Evolutionary conservation across 2,888 invertebrate species (phyloP), one percentile per base, ranked within the genome.

Genomic region (Alitta virens): DNA sequence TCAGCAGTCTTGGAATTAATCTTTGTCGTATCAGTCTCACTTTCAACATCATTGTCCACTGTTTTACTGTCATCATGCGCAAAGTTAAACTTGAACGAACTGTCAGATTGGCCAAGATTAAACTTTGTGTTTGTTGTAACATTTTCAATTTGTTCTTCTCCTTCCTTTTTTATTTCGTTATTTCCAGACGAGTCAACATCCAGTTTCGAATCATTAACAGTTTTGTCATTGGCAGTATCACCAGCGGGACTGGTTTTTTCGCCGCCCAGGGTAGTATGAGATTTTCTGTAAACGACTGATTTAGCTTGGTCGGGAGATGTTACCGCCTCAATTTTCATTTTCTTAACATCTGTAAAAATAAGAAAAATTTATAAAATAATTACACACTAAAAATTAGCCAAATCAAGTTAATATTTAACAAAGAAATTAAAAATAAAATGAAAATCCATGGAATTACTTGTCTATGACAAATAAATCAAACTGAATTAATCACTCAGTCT

Each of bases 321-420:
- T 2, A 42, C 56, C 7, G 43, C 12, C 25, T 26, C 46, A 5
- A 56, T 23, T n/a, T 56, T 42, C 56, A 56, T 56, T 42, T 43
- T 42, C 43, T 56, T 56, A 23, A 42, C 42, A 9, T 14, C 56
- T 56, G 18, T 9, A 42, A 21, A 56, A 25, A 38, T 23, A 56
- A 16, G 14, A 23, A 2, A 25, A 18, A 54, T 21, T 27, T 3
- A 54, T n/a, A 3, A 27, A 49, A n/a, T n/a, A n/a, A n/a, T n/a
- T n/a, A n/a, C n/a, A n/a, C n/a, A n/a, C n/a, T n/a, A n/a, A n/a
- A n/a, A n/a, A n/a, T n/a, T n/a, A n/a, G n/a, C n/a, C n/a, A n/a
- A n/a, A n/a, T n/a, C n/a, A n/a, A n/a, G n/a, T n/a, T n/a, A n/a
- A n/a, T n/a, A n/a, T n/a, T n/a, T n/a, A n/a, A n/a, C n/a, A n/a